Evolutionary conservation across 2,113 vertebrate species (phyloP).

Genomic region (Vicugna pacos): DNA sequence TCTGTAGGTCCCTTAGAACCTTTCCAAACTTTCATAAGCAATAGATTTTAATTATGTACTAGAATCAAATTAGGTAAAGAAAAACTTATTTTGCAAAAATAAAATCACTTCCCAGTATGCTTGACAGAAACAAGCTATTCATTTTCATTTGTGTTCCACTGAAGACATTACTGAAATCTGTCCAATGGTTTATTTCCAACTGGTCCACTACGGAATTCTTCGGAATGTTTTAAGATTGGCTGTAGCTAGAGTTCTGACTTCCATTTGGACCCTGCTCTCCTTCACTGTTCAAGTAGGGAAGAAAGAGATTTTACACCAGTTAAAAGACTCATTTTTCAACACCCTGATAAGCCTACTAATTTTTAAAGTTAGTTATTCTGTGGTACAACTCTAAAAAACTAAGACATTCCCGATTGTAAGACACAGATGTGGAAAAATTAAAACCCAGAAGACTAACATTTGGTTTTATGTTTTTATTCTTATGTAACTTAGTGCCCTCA

Average conservation of each 20-base stretch:
- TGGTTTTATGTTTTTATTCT: constrained; percentile 80
- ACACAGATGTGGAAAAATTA: constrained; percentile 70
- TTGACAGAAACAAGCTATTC: constrained; percentile 90
- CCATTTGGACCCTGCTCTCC: constrained; percentile 99
- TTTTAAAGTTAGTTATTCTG: constrained; percentile 63
- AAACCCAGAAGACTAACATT: constrained; percentile 77
- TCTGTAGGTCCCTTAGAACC: constrained; percentile 69
- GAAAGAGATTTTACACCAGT: constrained; percentile 78
- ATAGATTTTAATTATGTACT: constrained; percentile 83
- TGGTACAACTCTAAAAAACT: constrained; percentile 32
- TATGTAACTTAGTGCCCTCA: constrained; percentile 56
- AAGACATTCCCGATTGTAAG: constrained; percentile 58
- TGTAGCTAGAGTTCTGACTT: constrained; percentile 98
- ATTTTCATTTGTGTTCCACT: constrained; percentile 86
- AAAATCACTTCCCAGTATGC: constrained; percentile 87
- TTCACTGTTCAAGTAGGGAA: constrained; percentile 90
- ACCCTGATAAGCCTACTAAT: constrained; percentile 64
- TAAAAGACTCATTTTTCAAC: constrained; percentile 76
- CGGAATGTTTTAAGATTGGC: constrained; percentile 95
- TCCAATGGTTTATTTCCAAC: constrained; percentile 88
- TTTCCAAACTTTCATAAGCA: constrained; percentile 80
- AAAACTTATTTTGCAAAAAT: constrained; percentile 84
- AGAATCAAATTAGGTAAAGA: constrained; percentile 84
- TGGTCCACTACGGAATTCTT: constrained; percentile 88
- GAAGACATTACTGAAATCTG: constrained; percentile 86